phyloP scores from a whole-genome alignment of 2,113 vertebrate genomes.

The Onychorhynchus coronatus region DNA sequence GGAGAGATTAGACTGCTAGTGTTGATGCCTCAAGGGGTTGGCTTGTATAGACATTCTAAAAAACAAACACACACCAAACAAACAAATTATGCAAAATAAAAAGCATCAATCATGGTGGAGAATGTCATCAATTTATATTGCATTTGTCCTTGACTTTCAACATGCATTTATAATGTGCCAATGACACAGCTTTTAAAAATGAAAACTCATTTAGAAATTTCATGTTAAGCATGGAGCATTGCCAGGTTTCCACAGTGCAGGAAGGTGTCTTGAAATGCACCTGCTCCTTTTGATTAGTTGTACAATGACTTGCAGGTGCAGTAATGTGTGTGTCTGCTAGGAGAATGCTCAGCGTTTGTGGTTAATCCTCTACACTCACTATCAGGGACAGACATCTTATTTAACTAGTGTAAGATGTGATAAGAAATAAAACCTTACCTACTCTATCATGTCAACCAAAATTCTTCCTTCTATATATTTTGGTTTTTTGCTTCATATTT shows the following conservation, averaged over 20 bases:
- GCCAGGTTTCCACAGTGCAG: neutral
- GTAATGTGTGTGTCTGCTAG: neutral
- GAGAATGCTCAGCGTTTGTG: neutral
- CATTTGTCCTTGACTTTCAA: conserved; percentile 11
- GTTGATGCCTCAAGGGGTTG: conserved; percentile 15
- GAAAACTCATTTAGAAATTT: neutral
- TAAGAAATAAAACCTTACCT: neutral
- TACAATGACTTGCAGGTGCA: neutral
- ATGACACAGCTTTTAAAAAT: neutral
- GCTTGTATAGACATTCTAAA: neutral
- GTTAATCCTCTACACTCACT: neutral
- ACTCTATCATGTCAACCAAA: neutral
- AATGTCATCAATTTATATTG: neutral
- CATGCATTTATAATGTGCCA: neutral
- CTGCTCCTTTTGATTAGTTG: neutral
- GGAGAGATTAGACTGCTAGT: conserved; percentile 2
- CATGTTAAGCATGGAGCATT: neutral
- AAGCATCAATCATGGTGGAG: neutral
- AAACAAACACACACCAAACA: conserved; percentile 7
- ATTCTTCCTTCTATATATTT: neutral
- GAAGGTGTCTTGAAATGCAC: neutral
- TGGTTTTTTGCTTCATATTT: neutral
- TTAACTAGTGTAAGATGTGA: neutral
- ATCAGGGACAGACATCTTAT: neutral
- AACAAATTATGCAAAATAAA: conserved; percentile 36